Evolutionary conservation across 2,797 vertebrate species (phyloP), one percentile per base, ranked within the genome.

Genomic region (Rhinophrynus dorsalis): DNA sequence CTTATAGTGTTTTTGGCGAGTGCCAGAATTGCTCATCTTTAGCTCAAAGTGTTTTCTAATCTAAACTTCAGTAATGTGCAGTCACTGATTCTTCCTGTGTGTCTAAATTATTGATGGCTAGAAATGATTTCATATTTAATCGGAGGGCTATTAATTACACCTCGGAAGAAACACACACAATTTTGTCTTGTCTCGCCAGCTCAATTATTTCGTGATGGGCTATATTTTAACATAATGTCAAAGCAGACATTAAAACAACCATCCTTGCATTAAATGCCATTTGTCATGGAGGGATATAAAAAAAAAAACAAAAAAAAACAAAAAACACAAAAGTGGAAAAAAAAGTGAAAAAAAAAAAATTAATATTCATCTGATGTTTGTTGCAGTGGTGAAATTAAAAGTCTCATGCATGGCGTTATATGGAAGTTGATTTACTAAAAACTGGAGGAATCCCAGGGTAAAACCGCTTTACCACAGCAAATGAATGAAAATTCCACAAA

Each of bases 141-240:
- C 76, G 78, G 74, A 79, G 78, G 83, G 83, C 79, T 84, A 86
- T 87, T 86, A 86, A 84, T 85, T 87, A 83, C 80, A 73, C 75
- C 74, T 71, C 74, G 60, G 72, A 77, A 73, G 61, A 74, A 64
- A 38, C 71, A 3, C 71, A 3, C 68, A 0, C 78, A 77, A n/a
- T 48, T 76, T 76, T 58, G 44, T 68, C 79, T 78, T 76, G 74
- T 79, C 77, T 77, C 67, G 1, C 80, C 64, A 3, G 1, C 45
- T 78, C 78, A 76, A 78, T 83, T 70, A 82, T 78, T 80, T 11
- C 81, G 78, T 0, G 57, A 1, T 78, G 80, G 63, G 75, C 78
- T 75, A 13, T 76, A 66, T 78, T 80, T 80, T 69, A 75, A 70
- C 76, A 76, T 56, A 17, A 33, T 71, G 77, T 74, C 75, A 23